Conservation (phyloP, 2,888 invertebrate genomes). For the Hirudinaria manillensis region DNA sequence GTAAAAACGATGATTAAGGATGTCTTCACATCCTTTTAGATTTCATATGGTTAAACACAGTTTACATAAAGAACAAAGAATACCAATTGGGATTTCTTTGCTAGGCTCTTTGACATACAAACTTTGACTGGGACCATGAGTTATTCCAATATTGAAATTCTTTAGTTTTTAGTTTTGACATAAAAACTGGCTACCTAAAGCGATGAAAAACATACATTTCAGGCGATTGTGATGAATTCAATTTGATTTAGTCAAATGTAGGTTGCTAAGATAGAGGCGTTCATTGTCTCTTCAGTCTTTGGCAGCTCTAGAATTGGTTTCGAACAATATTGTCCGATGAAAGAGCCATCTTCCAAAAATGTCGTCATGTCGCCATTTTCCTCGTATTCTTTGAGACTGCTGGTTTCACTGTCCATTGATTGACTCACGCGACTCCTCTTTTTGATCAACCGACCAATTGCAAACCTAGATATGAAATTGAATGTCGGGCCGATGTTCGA, state of each 20-base stretch:
- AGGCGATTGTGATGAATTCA: background rate
- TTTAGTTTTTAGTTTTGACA: no score
- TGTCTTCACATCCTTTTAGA: no score
- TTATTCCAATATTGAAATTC: no score
- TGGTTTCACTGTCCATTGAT: conserved; percentile 78
- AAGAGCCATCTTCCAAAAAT: conserved; percentile 91
- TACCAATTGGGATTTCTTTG: no score
- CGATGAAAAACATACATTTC: no score
- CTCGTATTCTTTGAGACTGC: conserved; percentile 97
- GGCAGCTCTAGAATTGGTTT: conserved; percentile 19
- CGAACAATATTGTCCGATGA: conserved; percentile 88
- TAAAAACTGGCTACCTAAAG: no score
- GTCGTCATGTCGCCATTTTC: conserved; percentile 90
- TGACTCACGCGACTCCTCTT: conserved; percentile 34
- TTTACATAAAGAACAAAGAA: no score
- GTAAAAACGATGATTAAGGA: no score
- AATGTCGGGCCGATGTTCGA: background rate
- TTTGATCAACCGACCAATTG: conserved; percentile 28
- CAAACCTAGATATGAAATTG: conserved; percentile 20
- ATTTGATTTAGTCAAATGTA: conserved; percentile 7
- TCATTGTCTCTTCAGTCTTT: background rate
- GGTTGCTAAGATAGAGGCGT: background rate
- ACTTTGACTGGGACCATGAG: no score
- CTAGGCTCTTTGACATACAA: no score
- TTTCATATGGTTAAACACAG: no score